These are phyloP conservation scores for Leguminivora glycinivorella DNA, from an alignment of 1,140 invertebrate species.

Conservation along the genomic window DNA sequence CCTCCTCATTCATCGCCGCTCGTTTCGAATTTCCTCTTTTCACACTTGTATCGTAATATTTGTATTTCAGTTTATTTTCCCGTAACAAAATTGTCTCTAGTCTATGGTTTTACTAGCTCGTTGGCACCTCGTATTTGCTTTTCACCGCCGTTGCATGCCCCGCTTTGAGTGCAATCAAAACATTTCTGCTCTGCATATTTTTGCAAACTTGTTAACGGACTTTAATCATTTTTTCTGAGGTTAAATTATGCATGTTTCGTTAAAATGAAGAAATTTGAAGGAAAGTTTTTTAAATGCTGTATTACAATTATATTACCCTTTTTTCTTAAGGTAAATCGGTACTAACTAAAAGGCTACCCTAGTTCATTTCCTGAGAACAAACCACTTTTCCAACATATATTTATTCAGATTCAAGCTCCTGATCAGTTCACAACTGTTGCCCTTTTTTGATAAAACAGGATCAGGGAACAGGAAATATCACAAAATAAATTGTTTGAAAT, in stretches of 20 bases:
- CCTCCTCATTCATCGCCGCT: too few relatives aligned
- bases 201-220: neutral
- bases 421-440: neutral
- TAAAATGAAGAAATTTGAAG: neutral
- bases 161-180: constrained; percentile 21
- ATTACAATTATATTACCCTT: neutral
- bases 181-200: constrained; percentile 16
- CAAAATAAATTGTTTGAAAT: too few relatives aligned
- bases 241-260: neutral
- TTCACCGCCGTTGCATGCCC: constrained; percentile 8
- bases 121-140: neutral
- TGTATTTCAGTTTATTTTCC: too few relatives aligned
- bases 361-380: neutral
- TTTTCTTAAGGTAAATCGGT: neutral
- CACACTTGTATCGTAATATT: too few relatives aligned
- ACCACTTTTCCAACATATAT: neutral
- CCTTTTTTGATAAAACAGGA: too few relatives aligned
- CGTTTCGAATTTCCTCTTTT: too few relatives aligned
- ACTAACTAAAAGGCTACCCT: neutral
- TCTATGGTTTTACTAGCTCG: neutral
- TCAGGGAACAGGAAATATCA: too few relatives aligned
- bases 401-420: too few relatives aligned
- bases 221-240: neutral
- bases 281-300: too few relatives aligned
- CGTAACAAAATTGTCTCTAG: too few relatives aligned